Evolutionary conservation across 2,797 vertebrate genomes (phyloP), one percentile per base, ranked within the genome.

Genomic region (Scolopax bukidnonensis): DNA sequence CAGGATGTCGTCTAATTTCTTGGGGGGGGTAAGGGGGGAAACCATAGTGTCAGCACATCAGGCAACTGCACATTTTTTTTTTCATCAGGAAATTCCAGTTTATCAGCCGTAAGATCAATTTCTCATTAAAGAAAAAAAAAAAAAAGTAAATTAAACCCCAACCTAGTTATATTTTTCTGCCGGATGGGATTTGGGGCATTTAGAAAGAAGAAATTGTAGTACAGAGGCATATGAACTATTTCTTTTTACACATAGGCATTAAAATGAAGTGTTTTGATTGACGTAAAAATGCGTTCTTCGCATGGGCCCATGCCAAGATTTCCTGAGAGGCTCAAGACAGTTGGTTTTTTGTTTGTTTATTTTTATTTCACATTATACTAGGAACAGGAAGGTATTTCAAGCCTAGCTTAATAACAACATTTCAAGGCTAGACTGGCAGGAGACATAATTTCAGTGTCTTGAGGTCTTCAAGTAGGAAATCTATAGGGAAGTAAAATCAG

Each of bases 1-100:
- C 3, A 28, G 57, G 47, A 5, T 19, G 21, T 21, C 23, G 16
- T 17, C 69, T 50, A 11, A 18, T 51, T 81, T 88, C n/a, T 47
- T 30, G 20, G 18, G 12, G 41, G 41, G 41, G 41, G 41, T 8
- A 36, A 36, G 36, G 36, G 36, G 36, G 36, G 36, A 36, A 36
- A 36, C 36, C 36, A 9, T 36, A 36, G 36, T 36, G 6, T 23
- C 41, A 63, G 40, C 28, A 63, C 40, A 38, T 12, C 38, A 84
- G 11, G 8, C 40, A 91, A 9, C 9, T 28, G 32, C 43, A 28
- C 0, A 0, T 17, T 43, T 43, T 43, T 43, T 16, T 38, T 88
- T 90, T 77, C 25, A 53, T 32, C 33, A 71, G 19, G 33, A 64
- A 85, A 60, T 36, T 47, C 19, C 50, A 16, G 7, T 76, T 84